Evolutionary conservation across 1,140 invertebrate species (phyloP), one percentile per base, ranked within the genome.

Genomic region (Papilio xuthus): DNA sequence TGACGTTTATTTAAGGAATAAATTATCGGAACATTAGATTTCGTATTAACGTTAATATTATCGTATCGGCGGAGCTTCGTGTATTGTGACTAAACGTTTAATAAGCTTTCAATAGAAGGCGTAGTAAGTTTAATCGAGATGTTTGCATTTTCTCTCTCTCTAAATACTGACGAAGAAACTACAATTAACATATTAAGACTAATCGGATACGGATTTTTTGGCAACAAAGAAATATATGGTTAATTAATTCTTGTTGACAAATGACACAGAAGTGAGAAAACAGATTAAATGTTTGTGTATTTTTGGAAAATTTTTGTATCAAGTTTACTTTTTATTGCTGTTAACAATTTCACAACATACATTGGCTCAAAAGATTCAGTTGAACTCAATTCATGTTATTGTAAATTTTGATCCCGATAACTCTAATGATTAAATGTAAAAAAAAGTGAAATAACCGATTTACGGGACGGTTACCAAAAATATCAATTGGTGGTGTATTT

Each of bases 271-370:
- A 87, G 85, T 86, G 85, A 87, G 84, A 86, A 50, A 82, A 80
- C 78, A 83, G 79, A 79, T 79, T 81, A 78, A 73, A 77, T 72
- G 63, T 72, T 76, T 79, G 81, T 83, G 84, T 88, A 88, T 86
- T 88, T 88, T 88, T 88, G 80, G 85, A 88, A 83, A 85, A 67
- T 88, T 88, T 88, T 37, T 84, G 70, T 82, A 86, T 78, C 63
- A 77, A 67, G 69, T 67, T 80, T 78, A 69, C 79, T 78, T 81
- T 70, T 50, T 80, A 71, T 50, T 67, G 20, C 78, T 75, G 37
- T 60, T 44, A 32, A 63, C n/a, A 23, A n/a, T 76, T 63, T 76
- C 2, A 44, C 56, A 32, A 10, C 23, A 37, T 60, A 44, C 74
- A 76, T 70, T 56, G 44, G 9, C 32, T 67, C 41, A 80, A 80